These are phyloP conservation scores for Marmota flaviventris DNA, from an alignment of 2,113 vertebrate genomes.

Conservation along the genomic window DNA sequence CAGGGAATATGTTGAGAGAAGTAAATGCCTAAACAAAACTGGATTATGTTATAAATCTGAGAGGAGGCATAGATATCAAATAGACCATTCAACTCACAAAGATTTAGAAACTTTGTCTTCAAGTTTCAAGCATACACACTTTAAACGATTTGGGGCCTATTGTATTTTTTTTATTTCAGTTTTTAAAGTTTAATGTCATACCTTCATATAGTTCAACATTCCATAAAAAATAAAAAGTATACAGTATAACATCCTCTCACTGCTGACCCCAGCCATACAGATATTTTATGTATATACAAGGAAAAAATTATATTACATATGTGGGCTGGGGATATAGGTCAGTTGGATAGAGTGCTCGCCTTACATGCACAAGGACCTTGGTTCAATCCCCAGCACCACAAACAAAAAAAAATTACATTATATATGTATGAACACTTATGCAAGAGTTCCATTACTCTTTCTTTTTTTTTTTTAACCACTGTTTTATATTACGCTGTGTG, in stretches of 20 bases:
- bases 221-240: neutral
- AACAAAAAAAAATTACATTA: too few species aligned
- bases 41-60: conserved; percentile 41
- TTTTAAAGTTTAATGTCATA: conserved; percentile 10
- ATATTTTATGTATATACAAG: neutral
- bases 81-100: neutral
- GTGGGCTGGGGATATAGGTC: too few species aligned
- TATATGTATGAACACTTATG: neutral
- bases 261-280: neutral
- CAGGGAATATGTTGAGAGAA: neutral
- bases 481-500: neutral
- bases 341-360: too few species aligned
- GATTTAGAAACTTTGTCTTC: conserved; percentile 8
- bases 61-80: neutral
- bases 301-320: neutral
- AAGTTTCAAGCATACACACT: neutral
- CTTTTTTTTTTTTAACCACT: neutral
- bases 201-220: neutral
- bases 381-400: too few species aligned
- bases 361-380: too few species aligned
- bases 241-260: neutral
- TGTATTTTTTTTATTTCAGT: conserved; percentile 4
- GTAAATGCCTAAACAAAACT: conserved; percentile 32
- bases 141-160: neutral
- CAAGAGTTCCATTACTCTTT: neutral